Conservation (phyloP, 2,113 vertebrate species). For the Sceloporus tristichus region DNA sequence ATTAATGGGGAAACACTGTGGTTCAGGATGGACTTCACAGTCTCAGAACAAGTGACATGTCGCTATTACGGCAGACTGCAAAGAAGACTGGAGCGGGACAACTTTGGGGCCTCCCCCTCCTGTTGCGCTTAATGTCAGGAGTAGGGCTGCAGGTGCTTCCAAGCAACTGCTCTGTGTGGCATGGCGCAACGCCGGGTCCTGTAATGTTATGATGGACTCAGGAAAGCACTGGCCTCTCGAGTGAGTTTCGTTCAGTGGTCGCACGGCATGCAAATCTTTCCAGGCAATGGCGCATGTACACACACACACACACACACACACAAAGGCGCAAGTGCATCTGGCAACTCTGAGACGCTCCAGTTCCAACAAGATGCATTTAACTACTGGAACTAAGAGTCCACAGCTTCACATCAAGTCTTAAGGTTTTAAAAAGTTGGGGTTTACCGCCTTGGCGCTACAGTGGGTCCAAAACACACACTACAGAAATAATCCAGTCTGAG, state of each 20-base stretch:
- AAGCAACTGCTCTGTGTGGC: neutral
- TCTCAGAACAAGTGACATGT: neutral
- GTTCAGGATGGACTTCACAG: neutral
- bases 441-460: too few relatives aligned
- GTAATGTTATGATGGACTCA: neutral
- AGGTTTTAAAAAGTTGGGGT: too few relatives aligned
- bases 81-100: neutral
- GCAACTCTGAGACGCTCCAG: neutral
- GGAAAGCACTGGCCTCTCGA: neutral
- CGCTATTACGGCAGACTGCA: neutral
- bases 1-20: neutral
- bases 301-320: neutral
- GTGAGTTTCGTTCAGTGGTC: neutral
- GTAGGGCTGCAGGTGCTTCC: neutral
- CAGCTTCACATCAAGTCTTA: too few relatives aligned
- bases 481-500: too few relatives aligned
- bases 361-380: too few relatives aligned
- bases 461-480: too few relatives aligned
- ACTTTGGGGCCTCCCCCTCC: neutral
- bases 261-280: neutral
- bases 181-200: constrained; percentile 8
- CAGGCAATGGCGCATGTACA: neutral
- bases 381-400: too few relatives aligned
- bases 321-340: neutral
- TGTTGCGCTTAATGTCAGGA: neutral